Base-by-base conservation (phyloP, 2,113 vertebrate species). In the Morone saxatilis region DNA sequence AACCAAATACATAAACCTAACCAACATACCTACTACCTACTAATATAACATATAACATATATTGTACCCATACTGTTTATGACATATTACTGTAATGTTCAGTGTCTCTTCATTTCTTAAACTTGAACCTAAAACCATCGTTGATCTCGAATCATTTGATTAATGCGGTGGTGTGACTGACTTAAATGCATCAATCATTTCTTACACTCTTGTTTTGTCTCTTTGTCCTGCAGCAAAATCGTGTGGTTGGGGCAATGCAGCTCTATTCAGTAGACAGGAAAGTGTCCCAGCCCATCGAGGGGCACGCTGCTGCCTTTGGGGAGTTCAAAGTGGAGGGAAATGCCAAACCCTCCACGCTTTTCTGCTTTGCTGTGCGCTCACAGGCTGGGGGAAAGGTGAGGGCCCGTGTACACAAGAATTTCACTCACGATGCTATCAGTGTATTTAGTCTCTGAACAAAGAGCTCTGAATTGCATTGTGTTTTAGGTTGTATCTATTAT, bases 201-300 rank as follows among this genome's bases (percentile, higher is more conserved):
- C 31, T 31, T 31, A 31, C 31, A 31, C 31, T 31, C 31, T 31
- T 74, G 6, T 72, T 78, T 25, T 9, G 4, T 69, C 10, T 63
- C 40, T 53, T 71, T 61, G 25, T 45, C 40, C 50, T 79, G 65
- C 86, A 98, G 98, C 97, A 99, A 97, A 98, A 98, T 80, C 96
- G 96, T 20, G 97, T 98, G 40, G 96, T 97, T 20, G 98, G 98
- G 8, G 96, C 97, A 45, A 98, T 98, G 97, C 97, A 98, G 94
- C 93, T 98, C 57, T 98, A 98, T 79, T 98, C 97, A 0, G 97
- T 98, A 65, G 97, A 98, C 25, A 96, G 97, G 80, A 98, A 99
- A 89, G 97, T 98, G 38, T 98, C 97, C 41, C 97, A 99, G 41
- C 96, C 98, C 57, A 97, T 98, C 56, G 97, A 98, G 80, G 98